Evolutionary conservation across 2,888 invertebrate species (phyloP).

Genomic region (Chloromyia formosa): DNA sequence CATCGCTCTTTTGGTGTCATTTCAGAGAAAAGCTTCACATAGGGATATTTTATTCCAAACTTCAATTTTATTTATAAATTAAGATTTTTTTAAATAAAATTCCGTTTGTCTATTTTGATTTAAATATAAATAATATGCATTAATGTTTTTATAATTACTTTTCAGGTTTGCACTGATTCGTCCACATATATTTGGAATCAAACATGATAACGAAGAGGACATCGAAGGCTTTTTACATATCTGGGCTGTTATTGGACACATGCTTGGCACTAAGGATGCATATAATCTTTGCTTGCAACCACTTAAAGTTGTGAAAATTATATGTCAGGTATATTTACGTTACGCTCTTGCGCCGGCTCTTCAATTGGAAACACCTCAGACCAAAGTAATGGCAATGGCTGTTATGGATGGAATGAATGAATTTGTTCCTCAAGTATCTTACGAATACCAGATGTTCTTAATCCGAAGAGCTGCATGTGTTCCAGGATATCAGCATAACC

Average conservation of each 20-base stretch:
- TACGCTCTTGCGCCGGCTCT: slow-evolving; percentile 49
- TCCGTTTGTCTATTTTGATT: no score
- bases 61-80: no score
- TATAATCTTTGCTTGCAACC: slow-evolving; percentile 50
- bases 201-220: slow-evolving; percentile 68
- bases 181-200: slow-evolving; percentile 71
- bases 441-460: slow-evolving; percentile 48
- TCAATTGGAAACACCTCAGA: slow-evolving; percentile 48
- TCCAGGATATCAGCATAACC: slow-evolving; percentile 51
- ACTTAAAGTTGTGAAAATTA: slow-evolving; percentile 45
- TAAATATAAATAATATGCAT: no score
- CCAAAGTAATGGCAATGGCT: slow-evolving; percentile 47
- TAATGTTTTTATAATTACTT: no score
- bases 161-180: slow-evolving; percentile 67
- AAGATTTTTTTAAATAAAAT: no score
- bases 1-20: no score
- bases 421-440: slow-evolving; percentile 45
- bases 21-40: no score
- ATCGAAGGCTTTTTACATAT: slow-evolving; percentile 78
- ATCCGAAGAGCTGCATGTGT: slow-evolving; percentile 45
- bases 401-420: slow-evolving; percentile 47
- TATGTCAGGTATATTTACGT: slow-evolving; percentile 47
- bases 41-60: no score
- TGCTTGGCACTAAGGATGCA: slow-evolving; percentile 78
- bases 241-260: slow-evolving; percentile 79